Evolutionary conservation across 2,113 vertebrate species (phyloP), one percentile per base, ranked within the genome.

Genomic region (Eira barbara): DNA sequence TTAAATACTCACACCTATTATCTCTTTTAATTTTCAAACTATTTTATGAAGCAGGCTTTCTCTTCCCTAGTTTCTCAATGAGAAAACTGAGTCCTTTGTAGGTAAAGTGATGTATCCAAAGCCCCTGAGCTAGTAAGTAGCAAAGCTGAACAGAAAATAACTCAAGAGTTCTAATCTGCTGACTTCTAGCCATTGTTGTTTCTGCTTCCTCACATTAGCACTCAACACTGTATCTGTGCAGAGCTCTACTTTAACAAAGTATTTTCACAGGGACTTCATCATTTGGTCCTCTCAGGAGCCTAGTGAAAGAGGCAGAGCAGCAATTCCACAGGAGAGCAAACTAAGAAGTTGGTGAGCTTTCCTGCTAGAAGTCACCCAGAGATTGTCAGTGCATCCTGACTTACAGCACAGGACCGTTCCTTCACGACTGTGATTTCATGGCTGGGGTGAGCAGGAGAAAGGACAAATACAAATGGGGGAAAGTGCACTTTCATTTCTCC

Each of bases 111-210:
- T 21, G 0, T 74, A 3, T 59, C 88, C 29, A 86, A 86, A 47
- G 42, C 23, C 65, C 57, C 86, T 45, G 78, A 74, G 63, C 42
- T 88, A 65, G 42, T 65, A 59, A 84, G 65, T 45, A 14, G 34
- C 71, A 93, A 76, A 73, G 42, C 45, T 65, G 57, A 96, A 49
- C 42, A 89, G 59, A 90, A 91, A 88, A 82, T 79, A 87, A 95
- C 20, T 76, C 49, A 23, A 23, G 36, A 67, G 14, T 69, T 91
- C 94, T 74, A 18, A 67, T 39, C 39, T 86, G 23, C 55, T 61
- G 63, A 45, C 42, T 36, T 87, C n/a, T 18, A 81, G 39, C 67
- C 69, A 74, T 36, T 25, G 47, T 20, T 69, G 15, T 82, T 74
- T 80, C 89, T 7, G 23, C 31, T 29, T 96, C 4, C 34, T 55